A percentile compares a stretch with the other conserved stretches of the same genome.
phyloP scores from a whole-genome alignment of 2,797 vertebrate genomes.

The Gymnopithys bicolor region DNA sequence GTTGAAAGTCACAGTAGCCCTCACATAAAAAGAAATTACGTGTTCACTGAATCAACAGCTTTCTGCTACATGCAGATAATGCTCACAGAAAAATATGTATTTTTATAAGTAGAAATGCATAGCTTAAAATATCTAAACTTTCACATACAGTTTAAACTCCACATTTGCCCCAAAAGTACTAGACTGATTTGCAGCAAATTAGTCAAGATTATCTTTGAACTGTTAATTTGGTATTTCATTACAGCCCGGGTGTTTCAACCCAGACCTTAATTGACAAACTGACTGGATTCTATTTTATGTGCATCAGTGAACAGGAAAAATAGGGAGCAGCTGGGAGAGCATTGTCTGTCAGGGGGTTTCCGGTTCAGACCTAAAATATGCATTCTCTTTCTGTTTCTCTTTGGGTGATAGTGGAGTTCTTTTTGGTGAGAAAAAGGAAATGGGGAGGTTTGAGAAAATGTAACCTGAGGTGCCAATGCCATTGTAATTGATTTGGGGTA shows the following conservation, averaged over 20 bases:
- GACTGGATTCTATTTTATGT: constrained; percentile 69
- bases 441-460: not conserved
- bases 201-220: not conserved
- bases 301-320: constrained; percentile 74
- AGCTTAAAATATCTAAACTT: not conserved
- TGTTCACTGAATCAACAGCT: not conserved
- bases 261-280: constrained; percentile 72
- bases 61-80: not conserved
- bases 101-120: not conserved
- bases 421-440: constrained; percentile 16
- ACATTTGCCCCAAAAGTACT: not conserved
- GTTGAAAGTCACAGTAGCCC: not conserved
- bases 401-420: constrained; percentile 11
- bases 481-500: constrained; percentile 27
- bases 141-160: not conserved
- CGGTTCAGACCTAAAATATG: constrained; percentile 56
- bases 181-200: not conserved
- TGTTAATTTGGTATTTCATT: constrained; percentile 48
- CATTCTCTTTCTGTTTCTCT: constrained; percentile 42
- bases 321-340: constrained; percentile 49
- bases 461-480: not conserved
- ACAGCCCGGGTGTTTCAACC: constrained; percentile 31
- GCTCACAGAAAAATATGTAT: not conserved
- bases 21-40: not conserved
- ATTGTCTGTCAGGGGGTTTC: constrained; percentile 61